A percentile compares a stretch with the other conserved stretches of the same genome.
These are phyloP conservation scores for Agonopterix subpropinquella DNA, from an alignment of 2,888 invertebrate species.

Conservation along the genomic window DNA sequence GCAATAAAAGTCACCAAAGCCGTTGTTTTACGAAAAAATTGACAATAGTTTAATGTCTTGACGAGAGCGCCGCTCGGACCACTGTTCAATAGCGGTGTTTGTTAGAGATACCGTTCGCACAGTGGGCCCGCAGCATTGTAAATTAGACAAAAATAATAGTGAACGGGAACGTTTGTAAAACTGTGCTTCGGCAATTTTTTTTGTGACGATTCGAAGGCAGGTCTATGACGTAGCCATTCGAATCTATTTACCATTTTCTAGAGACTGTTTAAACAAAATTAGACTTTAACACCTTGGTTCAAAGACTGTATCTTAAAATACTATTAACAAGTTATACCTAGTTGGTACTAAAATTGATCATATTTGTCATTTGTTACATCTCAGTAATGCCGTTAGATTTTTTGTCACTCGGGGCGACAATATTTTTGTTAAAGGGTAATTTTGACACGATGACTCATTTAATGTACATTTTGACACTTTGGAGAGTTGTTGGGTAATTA, in stretches of 20 bases:
- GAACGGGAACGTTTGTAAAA: constrained; percentile 68
- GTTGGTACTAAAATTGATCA: background rate
- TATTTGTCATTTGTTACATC: constrained; percentile 6
- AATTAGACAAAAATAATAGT: constrained; percentile 52
- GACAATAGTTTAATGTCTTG: constrained; percentile 31
- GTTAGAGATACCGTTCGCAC: constrained; percentile 44
- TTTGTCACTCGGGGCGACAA: constrained; percentile 12
- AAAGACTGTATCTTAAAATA: background rate
- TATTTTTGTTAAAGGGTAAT: constrained; percentile 15
- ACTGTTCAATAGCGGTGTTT: constrained; percentile 45
- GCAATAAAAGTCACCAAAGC: constrained; percentile 48
- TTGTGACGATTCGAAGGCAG: constrained; percentile 12
- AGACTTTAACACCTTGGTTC: background rate
- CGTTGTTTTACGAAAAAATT: constrained; percentile 55
- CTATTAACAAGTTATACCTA: background rate
- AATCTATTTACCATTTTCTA: background rate
- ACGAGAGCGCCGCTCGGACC: constrained; percentile 15
- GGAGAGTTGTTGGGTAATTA: background rate
- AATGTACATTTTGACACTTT: background rate
- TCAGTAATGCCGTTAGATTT: constrained; percentile 4
- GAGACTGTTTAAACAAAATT: background rate
- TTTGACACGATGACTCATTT: constrained; percentile 7
- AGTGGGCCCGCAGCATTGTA: constrained; percentile 56
- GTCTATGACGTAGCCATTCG: constrained; percentile 30
- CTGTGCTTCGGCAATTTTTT: constrained; percentile 36